Conservation (phyloP, 2,888 invertebrate genomes). For the Pheosia gnoma region DNA sequence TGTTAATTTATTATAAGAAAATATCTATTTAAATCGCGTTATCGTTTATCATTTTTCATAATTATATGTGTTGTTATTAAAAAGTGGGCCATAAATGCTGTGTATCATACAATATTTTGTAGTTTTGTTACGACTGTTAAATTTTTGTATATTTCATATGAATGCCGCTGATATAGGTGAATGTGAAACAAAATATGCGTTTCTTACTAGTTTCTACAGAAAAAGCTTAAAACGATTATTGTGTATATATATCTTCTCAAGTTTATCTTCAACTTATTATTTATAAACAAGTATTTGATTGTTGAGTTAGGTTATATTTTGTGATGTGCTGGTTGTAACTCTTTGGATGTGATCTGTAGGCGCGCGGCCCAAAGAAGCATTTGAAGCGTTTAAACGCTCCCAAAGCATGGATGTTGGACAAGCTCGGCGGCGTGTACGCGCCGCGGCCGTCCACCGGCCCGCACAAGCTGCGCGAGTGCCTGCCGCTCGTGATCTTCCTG, state of each 20-base stretch:
- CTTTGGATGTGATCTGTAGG: conserved; percentile 82
- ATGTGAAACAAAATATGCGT: not conserved
- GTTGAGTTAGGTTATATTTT: not conserved
- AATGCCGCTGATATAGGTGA: conserved; percentile 9
- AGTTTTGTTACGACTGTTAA: not conserved
- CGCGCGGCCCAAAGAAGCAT: conserved; percentile 99
- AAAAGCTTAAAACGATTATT: too few species aligned
- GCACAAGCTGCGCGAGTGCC: conserved; percentile 98
- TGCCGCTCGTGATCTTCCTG: conserved; percentile 98
- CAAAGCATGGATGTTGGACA: conserved; percentile 99
- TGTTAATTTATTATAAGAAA: conserved; percentile 24
- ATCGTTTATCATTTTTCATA: conserved; percentile 15
- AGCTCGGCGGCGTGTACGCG: conserved; percentile 98
- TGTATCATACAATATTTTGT: conserved; percentile 22
- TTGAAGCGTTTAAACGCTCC: conserved; percentile 99
- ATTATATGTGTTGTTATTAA: not conserved
- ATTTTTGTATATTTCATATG: conserved; percentile 5
- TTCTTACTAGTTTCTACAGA: too few species aligned
- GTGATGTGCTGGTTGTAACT: conserved; percentile 6
- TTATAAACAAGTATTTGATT: too few species aligned
- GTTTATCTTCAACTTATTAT: too few species aligned
- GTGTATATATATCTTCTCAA: too few species aligned
- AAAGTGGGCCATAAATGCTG: not conserved
- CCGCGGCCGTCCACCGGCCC: conserved; percentile 99
- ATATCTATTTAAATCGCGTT: conserved; percentile 64